Evolutionary conservation across 1,140 invertebrate species (phyloP), one percentile per base, ranked within the genome.

Genomic region (Lucilia sericata): DNA sequence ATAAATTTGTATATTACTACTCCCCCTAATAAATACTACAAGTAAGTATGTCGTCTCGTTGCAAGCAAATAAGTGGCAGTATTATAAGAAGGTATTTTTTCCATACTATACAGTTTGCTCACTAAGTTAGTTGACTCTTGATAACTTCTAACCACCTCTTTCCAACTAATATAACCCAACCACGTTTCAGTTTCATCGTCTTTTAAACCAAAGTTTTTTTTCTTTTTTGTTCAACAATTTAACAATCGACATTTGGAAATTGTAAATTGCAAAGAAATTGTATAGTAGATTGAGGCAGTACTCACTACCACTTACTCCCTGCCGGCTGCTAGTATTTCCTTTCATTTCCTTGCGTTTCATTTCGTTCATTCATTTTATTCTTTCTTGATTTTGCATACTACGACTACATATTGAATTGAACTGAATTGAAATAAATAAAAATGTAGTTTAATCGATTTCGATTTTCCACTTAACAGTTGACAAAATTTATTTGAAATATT

Each of bases 381-480:
- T 49, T 55, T 8, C 51, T 55, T 55, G 8, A 17, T 55, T 55
- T 55, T 55, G 51, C 51, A 55, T 42, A 42, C 42, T 8, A 30
- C 3, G 25, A 30, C 25, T 30, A 30, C 25, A 30, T 30, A 30
- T 30, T 30, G 25, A 30, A 30, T 30, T 30, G 25, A 30, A 30
- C 25, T 30, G 25, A 12, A 81, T 84, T 51, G 42, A 74, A 74
- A 74, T 51, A 84, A 82, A 82, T 51, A 65, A 83, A 74, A 85
- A 85, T 85, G 74, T 83, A 83, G 82, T 85, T 85, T 85, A 85
- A 85, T 85, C 84, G 84, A 81, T 85, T 85, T 85, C 84, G 75
- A 85, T 85, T 85, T 83, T 81, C 55, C 51, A 47, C 78, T 85
- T 83, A 85, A 85, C 82, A 83, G 84, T 85, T 85, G 84, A 85